Evolutionary conservation across 1,140 invertebrate species (phyloP), one percentile per base, ranked within the genome.

Genomic region (Thalassaphorura encarpata): DNA sequence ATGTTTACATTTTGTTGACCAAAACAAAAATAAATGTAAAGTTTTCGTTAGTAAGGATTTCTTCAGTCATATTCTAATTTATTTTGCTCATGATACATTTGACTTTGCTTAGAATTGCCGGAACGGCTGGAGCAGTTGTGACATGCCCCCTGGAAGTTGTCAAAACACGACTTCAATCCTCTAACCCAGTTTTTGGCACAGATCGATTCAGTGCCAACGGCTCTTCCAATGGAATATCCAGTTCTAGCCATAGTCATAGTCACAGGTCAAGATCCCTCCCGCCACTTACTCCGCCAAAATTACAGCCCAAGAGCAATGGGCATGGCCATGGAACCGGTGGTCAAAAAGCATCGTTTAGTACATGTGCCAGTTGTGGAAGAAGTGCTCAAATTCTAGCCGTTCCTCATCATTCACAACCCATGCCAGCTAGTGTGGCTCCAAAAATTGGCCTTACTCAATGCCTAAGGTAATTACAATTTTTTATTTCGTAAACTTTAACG

Each of bases 81-180:
- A 40, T n/a, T n/a, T n/a, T n/a, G n/a, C n/a, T n/a, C n/a, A n/a
- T n/a, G n/a, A n/a, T n/a, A 33, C 16, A 43, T 47, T n/a, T 60
- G 61, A 67, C 66, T 69, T 43, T 67, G 71, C 75, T 21, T 71
- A 97, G 93, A 67, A 80, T 89, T 71, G 95, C 89, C 63, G 94
- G 95, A 29, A 98, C 94, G 24, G 84, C 88, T 39, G 95, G 94
- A 57, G 94, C 94, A 11, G 87, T 97, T 58, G 82, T 95, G 36
- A 99, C 96, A 61, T 98, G 95, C 76, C 96, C 96, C 0, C 75
- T 99, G 61, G 96, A 99, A 77, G 95, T 99, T 52, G 89, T 99
- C 4, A 99, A 99, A 75, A 99, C 96, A 2, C 80, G 96, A 43
- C 78, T 97, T 52, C 96, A 99, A 72, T 97, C 93, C 13, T 96